Evolutionary conservation across 2,888 invertebrate genomes (phyloP).

Genomic region (Fragum fragum): DNA sequence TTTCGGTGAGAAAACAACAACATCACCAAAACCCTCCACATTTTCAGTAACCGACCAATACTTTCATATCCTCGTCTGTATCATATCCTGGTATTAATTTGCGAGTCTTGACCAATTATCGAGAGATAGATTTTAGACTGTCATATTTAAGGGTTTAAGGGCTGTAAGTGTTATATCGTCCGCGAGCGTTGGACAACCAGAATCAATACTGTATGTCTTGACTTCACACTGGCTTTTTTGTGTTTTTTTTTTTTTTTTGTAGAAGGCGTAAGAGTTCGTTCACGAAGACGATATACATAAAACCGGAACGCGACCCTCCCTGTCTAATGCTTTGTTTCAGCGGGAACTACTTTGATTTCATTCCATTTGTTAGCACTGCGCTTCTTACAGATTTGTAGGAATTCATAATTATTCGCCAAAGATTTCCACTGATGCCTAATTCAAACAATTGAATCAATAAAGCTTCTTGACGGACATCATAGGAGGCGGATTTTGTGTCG

Average conservation of each 20-base stretch:
- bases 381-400: background rate
- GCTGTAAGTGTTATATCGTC: constrained; percentile 4
- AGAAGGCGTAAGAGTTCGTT: background rate
- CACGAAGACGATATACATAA: background rate
- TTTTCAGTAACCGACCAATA: too few species aligned
- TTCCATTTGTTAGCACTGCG: background rate
- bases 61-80: too few species aligned
- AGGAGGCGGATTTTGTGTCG: background rate
- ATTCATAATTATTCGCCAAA: background rate
- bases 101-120: too few species aligned
- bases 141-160: background rate
- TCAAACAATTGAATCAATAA: background rate
- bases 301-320: constrained; percentile 4
- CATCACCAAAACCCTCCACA: too few species aligned
- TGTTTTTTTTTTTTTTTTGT: too few species aligned
- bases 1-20: too few species aligned
- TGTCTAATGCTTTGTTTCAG: background rate
- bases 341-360: background rate
- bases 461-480: background rate
- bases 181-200: constrained; percentile 2
- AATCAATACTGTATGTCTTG: background rate
- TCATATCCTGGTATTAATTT: too few species aligned
- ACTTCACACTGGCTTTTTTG: background rate
- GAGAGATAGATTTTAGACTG: too few species aligned
- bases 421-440: background rate